phyloP scores from a whole-genome alignment of 1,140 invertebrate genomes.

The Melitaea cinxia region DNA sequence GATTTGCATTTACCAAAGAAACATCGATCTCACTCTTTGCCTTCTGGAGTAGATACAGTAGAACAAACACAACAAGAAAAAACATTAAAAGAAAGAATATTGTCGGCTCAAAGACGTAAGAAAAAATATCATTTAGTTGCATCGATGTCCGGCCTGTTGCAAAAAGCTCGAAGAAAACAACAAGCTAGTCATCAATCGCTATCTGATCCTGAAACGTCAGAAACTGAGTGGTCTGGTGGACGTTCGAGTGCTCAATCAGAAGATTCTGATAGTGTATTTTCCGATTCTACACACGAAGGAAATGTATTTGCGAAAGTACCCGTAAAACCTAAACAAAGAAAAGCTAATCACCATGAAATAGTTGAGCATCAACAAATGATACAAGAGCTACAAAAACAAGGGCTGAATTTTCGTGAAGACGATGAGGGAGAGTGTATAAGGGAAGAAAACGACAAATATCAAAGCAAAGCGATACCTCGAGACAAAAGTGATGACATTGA shows the following conservation, averaged over 20 bases:
- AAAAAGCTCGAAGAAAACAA: constrained; percentile 88
- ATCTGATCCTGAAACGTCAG: constrained; percentile 90
- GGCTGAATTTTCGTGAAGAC: constrained; percentile 57
- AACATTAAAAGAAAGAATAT: constrained; percentile 73
- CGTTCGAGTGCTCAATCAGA: constrained; percentile 86
- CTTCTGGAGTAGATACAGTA: constrained; percentile 85
- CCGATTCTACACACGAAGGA: constrained; percentile 84
- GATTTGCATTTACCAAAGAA: constrained; percentile 90
- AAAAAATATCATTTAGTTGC: constrained; percentile 90
- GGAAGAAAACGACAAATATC: constrained; percentile 66
- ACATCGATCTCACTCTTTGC: constrained; percentile 90
- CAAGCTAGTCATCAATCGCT: constrained; percentile 83
- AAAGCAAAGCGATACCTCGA: constrained; percentile 54
- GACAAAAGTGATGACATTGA: constrained; percentile 78
- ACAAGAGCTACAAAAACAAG: constrained; percentile 77
- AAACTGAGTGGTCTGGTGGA: constrained; percentile 88
- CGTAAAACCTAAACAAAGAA: constrained; percentile 80
- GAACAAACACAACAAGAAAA: constrained; percentile 76
- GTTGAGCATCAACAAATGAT: constrained; percentile 78
- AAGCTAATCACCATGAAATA: constrained; percentile 76
- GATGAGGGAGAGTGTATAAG: constrained; percentile 59
- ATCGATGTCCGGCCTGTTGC: constrained; percentile 89
- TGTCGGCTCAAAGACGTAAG: constrained; percentile 83
- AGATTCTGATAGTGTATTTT: constrained; percentile 87
- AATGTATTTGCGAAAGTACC: constrained; percentile 85